Base-by-base conservation (phyloP, 2,888 invertebrate species). In the Neoascia interrupta region DNA sequence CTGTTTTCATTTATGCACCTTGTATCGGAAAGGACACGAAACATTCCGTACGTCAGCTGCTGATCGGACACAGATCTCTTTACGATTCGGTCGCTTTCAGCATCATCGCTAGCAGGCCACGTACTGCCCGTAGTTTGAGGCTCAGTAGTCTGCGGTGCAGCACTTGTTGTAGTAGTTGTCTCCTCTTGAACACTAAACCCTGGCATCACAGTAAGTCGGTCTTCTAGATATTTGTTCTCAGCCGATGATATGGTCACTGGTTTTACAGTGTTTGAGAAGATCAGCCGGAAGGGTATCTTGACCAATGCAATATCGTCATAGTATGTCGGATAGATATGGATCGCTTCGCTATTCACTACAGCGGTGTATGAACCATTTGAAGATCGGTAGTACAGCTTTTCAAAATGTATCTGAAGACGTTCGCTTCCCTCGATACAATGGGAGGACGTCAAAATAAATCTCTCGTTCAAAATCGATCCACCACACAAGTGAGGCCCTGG, bases 241-340 rank as follows among this genome's bases (percentile, higher is more conserved):
- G 10, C 13, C 2, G 16, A 10, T 11, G 28, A 49, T n/a, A 66
- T 37, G 5, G 1, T 13, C 21, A 73, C 58, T 1, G 73, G 58
- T 1, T 10, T 19, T 0, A 73, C n/a, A 6, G 19, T 26, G 6
- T 49, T 19, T 0, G 69, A 54, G 15, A 39, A 68, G 1, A 37
- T 5, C 8, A 81, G 5, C 8, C 1, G 10, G n/a, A 81, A 34
- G n/a, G 72, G 75, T 0, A 81, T 4, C 28, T 39, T 21, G 0
- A 81, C 19, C 5, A 81, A 5, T 0, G 81, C 80, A 6, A 81
- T 54, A 16, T 81, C 75, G 31, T 75, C 72, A n/a, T 54, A 43
- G 5, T 41, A 8, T 2, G 80, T 81, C 15, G 81, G 81, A 45
- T 81, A 72, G 1, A 47, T 36, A 4, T 5, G 16, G 6, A 81